phyloP scores from a whole-genome alignment of 2,113 vertebrate species.

The Abramis brama region DNA sequence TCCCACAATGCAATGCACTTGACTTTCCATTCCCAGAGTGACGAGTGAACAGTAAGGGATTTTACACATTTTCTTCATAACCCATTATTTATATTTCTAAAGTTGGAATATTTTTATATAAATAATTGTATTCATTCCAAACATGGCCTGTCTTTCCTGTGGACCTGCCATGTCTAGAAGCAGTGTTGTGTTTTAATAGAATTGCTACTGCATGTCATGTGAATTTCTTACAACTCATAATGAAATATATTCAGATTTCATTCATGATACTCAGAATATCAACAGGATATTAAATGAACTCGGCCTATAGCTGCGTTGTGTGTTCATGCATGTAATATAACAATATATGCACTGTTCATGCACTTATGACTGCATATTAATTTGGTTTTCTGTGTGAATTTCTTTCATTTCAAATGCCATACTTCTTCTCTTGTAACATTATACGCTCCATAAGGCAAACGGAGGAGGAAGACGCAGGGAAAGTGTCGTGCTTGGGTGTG shows the following conservation, averaged over 20 bases:
- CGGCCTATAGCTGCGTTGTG: neutral
- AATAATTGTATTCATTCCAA: neutral
- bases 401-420: neutral
- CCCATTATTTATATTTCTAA: neutral
- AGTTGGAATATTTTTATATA: neutral
- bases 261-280: neutral
- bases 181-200: neutral
- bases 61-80: neutral
- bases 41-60: neutral
- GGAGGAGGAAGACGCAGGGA: neutral
- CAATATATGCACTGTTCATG: constrained; percentile 11
- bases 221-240: neutral
- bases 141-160: neutral
- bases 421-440: neutral
- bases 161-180: neutral
- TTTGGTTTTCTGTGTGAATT: neutral
- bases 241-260: constrained; percentile 5
- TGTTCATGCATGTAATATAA: constrained; percentile 28
- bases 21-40: neutral
- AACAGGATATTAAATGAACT: neutral
- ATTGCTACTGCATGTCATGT: neutral
- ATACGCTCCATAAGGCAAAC: constrained; percentile 1
- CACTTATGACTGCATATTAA: neutral
- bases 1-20: neutral
- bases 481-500: neutral